Evolutionary conservation across 2,797 vertebrate genomes (phyloP).

Genomic region (Salmo trutta): DNA sequence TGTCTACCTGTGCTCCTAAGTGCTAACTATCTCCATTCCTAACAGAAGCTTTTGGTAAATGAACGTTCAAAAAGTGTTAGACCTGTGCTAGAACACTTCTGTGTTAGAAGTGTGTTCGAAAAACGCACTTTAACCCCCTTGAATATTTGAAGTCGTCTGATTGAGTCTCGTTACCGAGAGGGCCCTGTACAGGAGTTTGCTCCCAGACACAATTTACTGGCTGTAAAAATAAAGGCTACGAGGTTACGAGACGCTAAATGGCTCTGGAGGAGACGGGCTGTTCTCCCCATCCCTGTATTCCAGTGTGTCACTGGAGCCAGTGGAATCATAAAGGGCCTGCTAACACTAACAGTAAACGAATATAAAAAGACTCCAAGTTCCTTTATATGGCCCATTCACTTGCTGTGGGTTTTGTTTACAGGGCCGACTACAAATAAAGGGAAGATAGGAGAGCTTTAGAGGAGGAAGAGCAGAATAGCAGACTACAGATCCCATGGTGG

Average conservation of each 20-base stretch:
- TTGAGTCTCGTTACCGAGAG: constrained; percentile 67
- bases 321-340: constrained; percentile 72
- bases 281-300: constrained; percentile 54
- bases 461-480: constrained; percentile 20
- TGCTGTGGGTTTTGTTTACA: constrained; percentile 65
- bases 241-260: constrained; percentile 69
- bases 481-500: neutral
- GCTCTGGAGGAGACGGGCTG: constrained; percentile 65
- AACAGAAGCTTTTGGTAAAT: neutral
- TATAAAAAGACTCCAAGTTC: constrained; percentile 73
- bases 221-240: constrained; percentile 69
- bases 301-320: constrained; percentile 74
- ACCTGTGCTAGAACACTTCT: constrained; percentile 24
- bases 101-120: neutral
- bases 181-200: constrained; percentile 43
- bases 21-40: neutral
- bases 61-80: constrained; percentile 40
- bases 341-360: constrained; percentile 75
- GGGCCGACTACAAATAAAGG: constrained; percentile 7
- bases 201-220: constrained; percentile 72
- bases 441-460: neutral
- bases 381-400: constrained; percentile 68
- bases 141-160: constrained; percentile 67
- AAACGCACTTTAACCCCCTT: constrained; percentile 55
- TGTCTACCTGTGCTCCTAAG: neutral